These are phyloP conservation scores for Eumaeus atala DNA, from an alignment of 1,140 invertebrate genomes.

Conservation along the genomic window DNA sequence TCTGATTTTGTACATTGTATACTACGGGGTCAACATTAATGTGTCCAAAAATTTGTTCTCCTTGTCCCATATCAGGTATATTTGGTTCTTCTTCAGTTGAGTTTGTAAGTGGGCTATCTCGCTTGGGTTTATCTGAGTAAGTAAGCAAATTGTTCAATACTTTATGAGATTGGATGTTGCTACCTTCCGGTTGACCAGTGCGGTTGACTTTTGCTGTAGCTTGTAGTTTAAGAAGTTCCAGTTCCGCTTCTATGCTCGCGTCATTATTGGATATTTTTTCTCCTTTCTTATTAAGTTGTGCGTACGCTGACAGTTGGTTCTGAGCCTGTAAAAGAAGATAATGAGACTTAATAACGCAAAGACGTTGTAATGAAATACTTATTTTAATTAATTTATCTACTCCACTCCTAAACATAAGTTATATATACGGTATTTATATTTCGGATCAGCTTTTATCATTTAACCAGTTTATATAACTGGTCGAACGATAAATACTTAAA, in stretches of 20 bases:
- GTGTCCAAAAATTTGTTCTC: conserved; percentile 61
- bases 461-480: too few species aligned
- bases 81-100: conserved; percentile 37
- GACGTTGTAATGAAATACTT: too few species aligned
- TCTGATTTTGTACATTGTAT: conserved; percentile 41
- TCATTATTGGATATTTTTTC: conserved; percentile 32
- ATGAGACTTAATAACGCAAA: conserved; percentile 1
- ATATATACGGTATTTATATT: too few species aligned
- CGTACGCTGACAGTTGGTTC: conserved; percentile 35
- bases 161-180: conserved; percentile 44
- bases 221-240: conserved; percentile 61
- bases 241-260: conserved; percentile 56
- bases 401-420: too few species aligned
- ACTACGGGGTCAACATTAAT: conserved; percentile 59
- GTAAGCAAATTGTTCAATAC: conserved; percentile 44
- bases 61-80: conserved; percentile 52
- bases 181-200: conserved; percentile 25
- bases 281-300: conserved; percentile 54
- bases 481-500: too few species aligned
- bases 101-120: conserved; percentile 50
- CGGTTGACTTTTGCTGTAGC: conserved; percentile 37
- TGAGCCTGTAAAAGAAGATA: conserved; percentile 44
- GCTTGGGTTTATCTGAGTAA: conserved; percentile 59
- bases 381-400: too few species aligned
- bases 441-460: too few species aligned